Conservation (phyloP, 1,140 invertebrate species). For the Artemia franciscana region DNA sequence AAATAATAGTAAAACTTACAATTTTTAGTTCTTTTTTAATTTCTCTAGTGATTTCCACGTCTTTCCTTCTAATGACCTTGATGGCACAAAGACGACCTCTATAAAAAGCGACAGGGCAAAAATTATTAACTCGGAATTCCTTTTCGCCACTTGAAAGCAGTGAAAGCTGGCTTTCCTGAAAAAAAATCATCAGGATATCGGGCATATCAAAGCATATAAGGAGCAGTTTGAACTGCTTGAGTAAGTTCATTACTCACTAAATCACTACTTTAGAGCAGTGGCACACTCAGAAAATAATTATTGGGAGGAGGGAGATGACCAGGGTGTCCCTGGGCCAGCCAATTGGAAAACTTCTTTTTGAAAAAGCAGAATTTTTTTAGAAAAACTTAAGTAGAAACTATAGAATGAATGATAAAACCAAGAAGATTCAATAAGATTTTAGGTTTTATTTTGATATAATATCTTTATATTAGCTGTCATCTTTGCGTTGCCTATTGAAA, state of each 20-base stretch:
- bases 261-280: neutral
- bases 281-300: no score
- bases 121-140: conserved; percentile 58
- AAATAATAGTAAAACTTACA: conserved; percentile 25
- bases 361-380: no score
- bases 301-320: no score
- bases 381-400: no score
- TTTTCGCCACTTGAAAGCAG: conserved; percentile 59
- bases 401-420: no score
- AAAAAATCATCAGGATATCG: neutral
- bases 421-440: no score
- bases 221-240: neutral
- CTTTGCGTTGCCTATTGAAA: no score
- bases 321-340: no score
- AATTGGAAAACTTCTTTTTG: no score
- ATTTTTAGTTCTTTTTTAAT: conserved; percentile 90
- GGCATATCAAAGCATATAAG: neutral
- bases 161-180: conserved; percentile 52
- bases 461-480: no score
- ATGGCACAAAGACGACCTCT: conserved; percentile 63
- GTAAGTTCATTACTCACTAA: neutral
- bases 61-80: conserved; percentile 57
- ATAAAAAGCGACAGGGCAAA: conserved; percentile 69
- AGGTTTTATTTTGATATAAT: no score
- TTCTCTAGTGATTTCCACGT: conserved; percentile 63